Percentiles rank a stretch among this genome's conserved stretches.
These are phyloP conservation scores for Zosterops pallidus DNA, from an alignment of 2,113 vertebrate species.

Conservation along the genomic window DNA sequence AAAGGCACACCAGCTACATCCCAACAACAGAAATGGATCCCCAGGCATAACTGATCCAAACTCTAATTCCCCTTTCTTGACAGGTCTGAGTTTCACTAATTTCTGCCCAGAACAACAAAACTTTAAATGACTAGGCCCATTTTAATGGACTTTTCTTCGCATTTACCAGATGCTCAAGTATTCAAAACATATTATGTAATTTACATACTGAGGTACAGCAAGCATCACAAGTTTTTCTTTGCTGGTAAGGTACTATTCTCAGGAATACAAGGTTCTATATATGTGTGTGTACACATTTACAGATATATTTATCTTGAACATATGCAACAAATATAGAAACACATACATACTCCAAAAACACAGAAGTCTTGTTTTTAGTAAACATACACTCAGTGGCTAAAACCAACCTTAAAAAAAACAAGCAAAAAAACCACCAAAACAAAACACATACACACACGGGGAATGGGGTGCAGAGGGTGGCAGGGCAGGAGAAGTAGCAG, in stretches of 20 bases:
- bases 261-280: neutral
- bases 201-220: neutral
- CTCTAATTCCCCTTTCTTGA: neutral
- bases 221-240: neutral
- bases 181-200: neutral
- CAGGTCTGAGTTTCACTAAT: neutral
- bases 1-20: neutral
- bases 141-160: neutral
- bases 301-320: neutral
- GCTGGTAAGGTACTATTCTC: neutral
- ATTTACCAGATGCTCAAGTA: neutral
- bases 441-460: neutral
- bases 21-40: neutral
- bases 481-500: neutral
- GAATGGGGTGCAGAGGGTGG: fast-evolving
- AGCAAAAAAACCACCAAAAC: too few species aligned
- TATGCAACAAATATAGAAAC: neutral
- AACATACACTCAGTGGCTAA: neutral
- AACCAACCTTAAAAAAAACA: neutral
- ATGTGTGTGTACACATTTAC: neutral
- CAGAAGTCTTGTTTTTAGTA: neutral
- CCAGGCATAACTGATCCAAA: neutral
- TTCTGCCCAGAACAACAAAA: neutral
- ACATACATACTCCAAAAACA: neutral
- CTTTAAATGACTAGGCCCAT: neutral